Evolutionary conservation across 2,888 invertebrate species (phyloP), one percentile per base, ranked within the genome.

Genomic region (Spodoptera picta): DNA sequence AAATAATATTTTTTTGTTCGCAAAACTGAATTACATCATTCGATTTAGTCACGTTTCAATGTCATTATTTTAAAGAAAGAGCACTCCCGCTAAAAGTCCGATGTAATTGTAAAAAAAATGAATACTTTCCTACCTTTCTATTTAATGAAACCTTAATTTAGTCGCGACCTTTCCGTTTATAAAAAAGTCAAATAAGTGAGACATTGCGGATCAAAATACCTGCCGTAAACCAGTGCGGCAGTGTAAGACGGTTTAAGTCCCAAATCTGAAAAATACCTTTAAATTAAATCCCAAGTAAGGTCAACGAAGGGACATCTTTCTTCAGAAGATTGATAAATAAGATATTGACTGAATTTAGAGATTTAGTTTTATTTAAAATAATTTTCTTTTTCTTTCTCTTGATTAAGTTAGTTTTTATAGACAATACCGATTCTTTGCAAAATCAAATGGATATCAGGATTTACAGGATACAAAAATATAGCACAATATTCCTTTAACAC

Each of bases 41-140:
- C 72, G 80, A 83, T 81, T 82, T 77, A 73, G 83, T 67, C 69
- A 73, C 79, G 72, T 68, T 59, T 56, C 79, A 83, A 86, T 85
- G 81, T 70, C 65, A 84, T 87, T 86, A 84, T 77, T 76, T 59
- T 73, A 55, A 64, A 80, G 65, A 82, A 84, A 81, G 74, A 80
- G 76, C 81, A 70, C 80, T 81, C 71, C 62, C 48, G 52, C 69
- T 73, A 61, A 70, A 68, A 79, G 66, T 62, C 59, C 42, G 10
- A 42, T 62, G 27, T 76, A 58, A 47, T 57, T 54, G 45, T 45
- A 67, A 60, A 61, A 56, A 36, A 57, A 65, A 53, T 57, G 45
- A 57, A 67, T 52, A 61, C 52, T 62, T 55, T 50, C 60, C 41
- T 60, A 50, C 57, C 65, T 65, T 75, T 79, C 51, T 64, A 72